Evolutionary conservation across 2,113 vertebrate genomes (phyloP).

Genomic region (Anseranas semipalmata): DNA sequence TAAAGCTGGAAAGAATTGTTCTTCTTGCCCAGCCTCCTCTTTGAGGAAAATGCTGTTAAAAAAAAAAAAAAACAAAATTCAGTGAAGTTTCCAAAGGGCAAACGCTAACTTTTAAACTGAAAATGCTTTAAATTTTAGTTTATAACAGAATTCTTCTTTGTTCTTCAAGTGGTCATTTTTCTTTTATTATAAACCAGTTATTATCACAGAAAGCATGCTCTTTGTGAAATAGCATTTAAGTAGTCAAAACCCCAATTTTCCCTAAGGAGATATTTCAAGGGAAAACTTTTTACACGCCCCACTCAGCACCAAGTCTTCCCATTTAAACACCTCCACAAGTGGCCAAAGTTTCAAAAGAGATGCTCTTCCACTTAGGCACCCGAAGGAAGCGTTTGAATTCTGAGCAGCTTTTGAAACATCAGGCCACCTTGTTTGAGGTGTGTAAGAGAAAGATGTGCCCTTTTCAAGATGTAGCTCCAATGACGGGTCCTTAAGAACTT

Average conservation of each 20-base stretch:
- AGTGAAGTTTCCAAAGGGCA: conserved; percentile 49
- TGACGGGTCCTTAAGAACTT: conserved; percentile 26
- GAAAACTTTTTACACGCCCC: conserved; percentile 57
- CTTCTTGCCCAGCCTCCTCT: conserved; percentile 31
- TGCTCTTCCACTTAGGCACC: conserved; percentile 48
- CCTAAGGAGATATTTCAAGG: conserved; percentile 60
- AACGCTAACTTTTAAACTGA: conserved; percentile 55
- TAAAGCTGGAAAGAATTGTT: conserved; percentile 26
- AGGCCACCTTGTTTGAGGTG: conserved; percentile 66
- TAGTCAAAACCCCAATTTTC: conserved; percentile 55
- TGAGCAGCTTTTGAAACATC: conserved; percentile 66
- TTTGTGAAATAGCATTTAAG: conserved; percentile 49
- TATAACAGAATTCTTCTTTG: conserved; percentile 37
- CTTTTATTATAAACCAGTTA: conserved; percentile 51
- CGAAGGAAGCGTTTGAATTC: conserved; percentile 57
- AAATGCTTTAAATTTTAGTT: conserved; percentile 59
- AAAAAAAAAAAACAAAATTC: conserved; percentile 48
- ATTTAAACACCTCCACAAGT: conserved; percentile 66
- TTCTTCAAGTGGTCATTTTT: conserved; percentile 59
- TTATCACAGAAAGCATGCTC: conserved; percentile 36
- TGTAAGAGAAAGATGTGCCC: conserved; percentile 30
- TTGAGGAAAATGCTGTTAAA: conserved; percentile 50
- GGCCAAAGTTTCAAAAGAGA: conserved; percentile 69
- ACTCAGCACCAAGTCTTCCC: conserved; percentile 48
- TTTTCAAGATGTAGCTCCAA: conserved; percentile 56